Conservation (phyloP, 2,113 vertebrate genomes). For the Pangasianodon hypophthalmus region DNA sequence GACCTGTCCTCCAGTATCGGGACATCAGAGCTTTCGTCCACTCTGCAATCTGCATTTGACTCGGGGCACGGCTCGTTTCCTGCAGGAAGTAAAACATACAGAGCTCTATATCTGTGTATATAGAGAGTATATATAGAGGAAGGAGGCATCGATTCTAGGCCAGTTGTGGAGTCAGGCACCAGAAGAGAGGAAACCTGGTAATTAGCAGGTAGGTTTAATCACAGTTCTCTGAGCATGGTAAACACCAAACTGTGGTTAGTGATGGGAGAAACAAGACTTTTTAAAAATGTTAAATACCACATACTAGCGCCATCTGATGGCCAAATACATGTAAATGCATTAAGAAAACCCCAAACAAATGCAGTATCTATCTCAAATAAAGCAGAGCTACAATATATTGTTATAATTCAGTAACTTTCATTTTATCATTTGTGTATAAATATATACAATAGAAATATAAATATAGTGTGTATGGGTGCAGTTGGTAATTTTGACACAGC, state of each 20-base stretch:
- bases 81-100: constrained; percentile 65
- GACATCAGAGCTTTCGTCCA: constrained; percentile 85
- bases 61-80: constrained; percentile 79
- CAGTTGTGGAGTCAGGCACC: background rate
- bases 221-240: background rate
- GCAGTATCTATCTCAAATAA: background rate
- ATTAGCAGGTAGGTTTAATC: background rate
- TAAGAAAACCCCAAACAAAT: background rate
- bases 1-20: constrained; percentile 87
- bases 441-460: background rate
- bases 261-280: background rate
- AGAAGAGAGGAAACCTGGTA: background rate
- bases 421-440: background rate
- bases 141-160: background rate
- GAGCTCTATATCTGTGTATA: constrained; percentile 25
- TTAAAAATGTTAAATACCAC: background rate
- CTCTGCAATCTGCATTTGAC: constrained; percentile 80
- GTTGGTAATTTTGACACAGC: background rate
- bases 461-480: background rate
- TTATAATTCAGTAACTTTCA: background rate
- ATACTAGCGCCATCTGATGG: background rate
- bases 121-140: background rate
- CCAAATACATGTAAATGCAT: background rate
- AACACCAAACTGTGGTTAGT: background rate
- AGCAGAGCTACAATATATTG: background rate